Evolutionary conservation across 2,797 vertebrate species (phyloP), one percentile per base, ranked within the genome.

Genomic region (Eleutherodactylus coqui): DNA sequence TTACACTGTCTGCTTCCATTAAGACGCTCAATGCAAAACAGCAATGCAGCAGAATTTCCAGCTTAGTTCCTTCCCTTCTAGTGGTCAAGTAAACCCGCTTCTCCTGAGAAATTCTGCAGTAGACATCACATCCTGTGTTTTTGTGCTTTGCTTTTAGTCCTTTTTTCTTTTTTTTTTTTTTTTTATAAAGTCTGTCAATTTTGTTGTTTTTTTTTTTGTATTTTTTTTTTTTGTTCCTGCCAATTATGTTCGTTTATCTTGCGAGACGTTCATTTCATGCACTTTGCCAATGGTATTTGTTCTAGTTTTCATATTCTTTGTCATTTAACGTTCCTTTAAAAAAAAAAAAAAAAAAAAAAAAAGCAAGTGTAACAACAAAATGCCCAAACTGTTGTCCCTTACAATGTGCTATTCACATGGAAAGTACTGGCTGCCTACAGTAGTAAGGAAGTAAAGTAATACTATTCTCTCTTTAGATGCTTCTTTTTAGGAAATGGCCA

Each of bases 21-120:
- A 69, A 78, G 45, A 29, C 32, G 27, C n/a, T 84, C 58, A 67
- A 55, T n/a, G 62, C 34, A 72, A 77, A 78, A 16, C 29, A 77
- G 27, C n/a, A 77, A 55, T 47, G 29, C 70, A 76, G 19, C 82
- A 76, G 41, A 43, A 36, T 70, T n/a, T n/a, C 34, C 55, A 78
- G 21, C 69, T 51, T n/a, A 45, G 73, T 85, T 78, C 75, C 75
- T 85, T 78, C 60, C 83, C 45, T 53, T n/a, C n/a, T 85, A 69
- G 60, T 29, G 75, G 43, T 41, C 36, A 51, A 67, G 45, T 13
- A 38, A 72, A 67, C 5, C 41, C 64, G 17, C 5, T 34, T 85
- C 43, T 85, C 47, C 75, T 85, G 62, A 79, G 83, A 55, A 79
- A 84, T 49, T 7, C 21, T 17, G 24, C 36, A 45, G 13, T 43